Evolutionary conservation across 2,113 vertebrate species (phyloP), one percentile per base, ranked within the genome.

Genomic region (Brachyistius frenatus): DNA sequence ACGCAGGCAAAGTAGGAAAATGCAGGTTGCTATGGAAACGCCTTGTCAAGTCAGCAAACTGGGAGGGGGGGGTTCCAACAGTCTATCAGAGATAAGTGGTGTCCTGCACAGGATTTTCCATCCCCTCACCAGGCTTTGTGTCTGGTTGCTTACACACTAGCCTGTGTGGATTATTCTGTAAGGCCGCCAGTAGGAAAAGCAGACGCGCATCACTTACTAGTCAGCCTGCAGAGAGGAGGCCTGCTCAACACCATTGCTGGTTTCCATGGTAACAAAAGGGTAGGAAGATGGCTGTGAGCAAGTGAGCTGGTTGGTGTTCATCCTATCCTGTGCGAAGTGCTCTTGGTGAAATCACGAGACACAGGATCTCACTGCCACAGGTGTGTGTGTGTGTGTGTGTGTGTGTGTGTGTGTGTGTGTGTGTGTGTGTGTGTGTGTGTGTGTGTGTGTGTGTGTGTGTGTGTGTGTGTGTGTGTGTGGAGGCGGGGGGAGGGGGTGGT

Each of bases 251-350:
- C 67, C n/a, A 64, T 1, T 36, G 35, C 72, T 15, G 74, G 87
- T 90, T 85, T 74, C 88, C 81, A 89, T 86, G 66, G 86, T 60
- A 87, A 88, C 85, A 68, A 70, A 62, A 32, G 69, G 77, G 55
- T 36, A 76, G 41, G 49, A 81, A 79, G 82, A 86, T 64, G 65
- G 71, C 58, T 66, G 64, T 68, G 76, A 74, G 68, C 63, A 31
- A 88, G 67, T 15, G 49, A 68, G 70, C 61, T 46, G 62, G 30
- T 46, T 68, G 68, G 64, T 49, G 74, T 81, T 83, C 11, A 66
- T 32, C 77, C 37, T 75, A 61, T 77, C 47, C 75, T 32, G 57
- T 33, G 53, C 80, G 47, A 81, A 70, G 69, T 77, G 50, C 64
- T 72, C 52, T 50, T 5, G 10, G 37, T 70, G 54, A 88, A 76